These are phyloP conservation scores for Oxygymnocypris stewartii DNA, from an alignment of 2,113 vertebrate genomes.

Conservation along the genomic window DNA sequence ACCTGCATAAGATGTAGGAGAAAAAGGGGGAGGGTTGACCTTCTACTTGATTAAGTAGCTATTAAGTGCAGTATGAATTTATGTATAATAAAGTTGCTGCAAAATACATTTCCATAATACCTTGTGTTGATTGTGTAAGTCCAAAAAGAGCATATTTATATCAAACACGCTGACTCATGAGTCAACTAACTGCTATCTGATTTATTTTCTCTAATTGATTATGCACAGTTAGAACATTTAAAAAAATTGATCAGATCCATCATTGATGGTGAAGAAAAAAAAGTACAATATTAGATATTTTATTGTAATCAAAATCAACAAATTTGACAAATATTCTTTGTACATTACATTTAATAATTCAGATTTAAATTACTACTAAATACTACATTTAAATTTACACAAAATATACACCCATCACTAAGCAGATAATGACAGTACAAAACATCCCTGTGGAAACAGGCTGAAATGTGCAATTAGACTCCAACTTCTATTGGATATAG, in stretches of 20 bases:
- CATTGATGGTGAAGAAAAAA: background rate
- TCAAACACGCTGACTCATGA: background rate
- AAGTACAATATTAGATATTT: background rate
- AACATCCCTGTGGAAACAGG: constrained; percentile 28
- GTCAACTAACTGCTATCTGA: background rate
- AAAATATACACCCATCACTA: constrained; percentile 41
- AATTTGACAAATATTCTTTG: constrained; percentile 9
- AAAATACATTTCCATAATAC: background rate
- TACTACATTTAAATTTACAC: constrained; percentile 36
- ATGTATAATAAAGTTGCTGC: background rate
- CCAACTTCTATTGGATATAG: background rate
- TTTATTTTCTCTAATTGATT: no score
- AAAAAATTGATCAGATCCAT: background rate
- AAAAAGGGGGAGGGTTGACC: background rate
- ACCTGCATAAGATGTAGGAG: background rate
- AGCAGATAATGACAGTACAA: constrained; percentile 29
- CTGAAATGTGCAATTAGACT: constrained; percentile 5
- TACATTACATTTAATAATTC: background rate
- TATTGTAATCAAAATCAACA: background rate
- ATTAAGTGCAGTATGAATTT: background rate
- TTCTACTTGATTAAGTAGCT: background rate
- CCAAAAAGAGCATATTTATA: background rate
- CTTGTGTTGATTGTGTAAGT: background rate
- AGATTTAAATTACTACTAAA: constrained; percentile 22
- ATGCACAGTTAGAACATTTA: background rate